Percentiles rank a stretch among this genome's conserved stretches.
Conservation (phyloP, 2,797 vertebrate species). For the Aphelocoma californica region DNA sequence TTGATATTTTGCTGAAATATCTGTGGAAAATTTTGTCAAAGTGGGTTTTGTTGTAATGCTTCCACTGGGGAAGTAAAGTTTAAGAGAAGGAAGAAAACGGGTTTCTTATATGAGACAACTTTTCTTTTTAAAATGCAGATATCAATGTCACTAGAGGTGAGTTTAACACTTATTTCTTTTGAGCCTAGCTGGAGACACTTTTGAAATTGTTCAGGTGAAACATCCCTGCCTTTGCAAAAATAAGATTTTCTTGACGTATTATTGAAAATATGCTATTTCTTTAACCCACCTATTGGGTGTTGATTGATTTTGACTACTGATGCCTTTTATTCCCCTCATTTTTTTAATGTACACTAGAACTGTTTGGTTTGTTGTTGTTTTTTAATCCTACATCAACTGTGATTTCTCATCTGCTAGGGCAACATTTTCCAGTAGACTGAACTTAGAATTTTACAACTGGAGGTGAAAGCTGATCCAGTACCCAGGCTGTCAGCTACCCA, state of each 20-base stretch:
- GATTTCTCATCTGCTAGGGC: not conserved
- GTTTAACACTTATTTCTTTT: not conserved
- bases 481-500: not conserved
- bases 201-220: not conserved
- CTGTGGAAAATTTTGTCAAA: not conserved
- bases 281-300: not conserved
- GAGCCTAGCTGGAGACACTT: not conserved
- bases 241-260: not conserved
- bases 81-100: rapidly evolving
- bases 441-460: not conserved
- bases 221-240: not conserved
- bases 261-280: not conserved
- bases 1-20: not conserved
- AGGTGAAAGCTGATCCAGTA: not conserved
- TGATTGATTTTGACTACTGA: not conserved
- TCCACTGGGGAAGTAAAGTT: not conserved
- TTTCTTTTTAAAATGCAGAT: not conserved
- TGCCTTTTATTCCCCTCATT: rapidly evolving
- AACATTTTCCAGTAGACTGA: not conserved
- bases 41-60: not conserved
- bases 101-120: not conserved
- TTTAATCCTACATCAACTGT: not conserved
- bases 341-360: not conserved
- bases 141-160: not conserved
- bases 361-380: not conserved